Conservation (phyloP, 2,797 vertebrate genomes). For the Mus spretus region DNA sequence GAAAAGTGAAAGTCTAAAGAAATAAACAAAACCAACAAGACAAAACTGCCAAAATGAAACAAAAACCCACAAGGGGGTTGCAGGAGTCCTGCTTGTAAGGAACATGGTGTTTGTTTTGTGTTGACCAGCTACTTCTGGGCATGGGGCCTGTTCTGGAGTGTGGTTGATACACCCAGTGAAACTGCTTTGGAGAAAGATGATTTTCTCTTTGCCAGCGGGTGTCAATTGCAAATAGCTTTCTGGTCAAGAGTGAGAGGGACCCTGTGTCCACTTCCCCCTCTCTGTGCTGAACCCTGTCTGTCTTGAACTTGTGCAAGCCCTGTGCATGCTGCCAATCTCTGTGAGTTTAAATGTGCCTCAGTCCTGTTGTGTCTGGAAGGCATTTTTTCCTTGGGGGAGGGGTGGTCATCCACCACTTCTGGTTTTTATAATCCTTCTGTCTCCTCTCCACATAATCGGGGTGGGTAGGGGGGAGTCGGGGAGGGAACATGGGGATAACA, state of each 20-base stretch:
- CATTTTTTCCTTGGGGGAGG: not conserved
- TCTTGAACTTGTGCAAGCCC: not conserved
- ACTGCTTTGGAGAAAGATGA: not conserved
- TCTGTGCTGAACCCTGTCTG: too few relatives aligned
- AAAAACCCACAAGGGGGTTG: not conserved
- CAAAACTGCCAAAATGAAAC: not conserved
- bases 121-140: not conserved
- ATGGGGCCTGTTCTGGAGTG: too few relatives aligned
- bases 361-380: not conserved
- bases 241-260: not conserved
- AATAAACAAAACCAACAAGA: not conserved
- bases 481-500: not conserved
- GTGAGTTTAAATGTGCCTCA: not conserved
- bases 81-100: not conserved
- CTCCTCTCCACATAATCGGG: not conserved
- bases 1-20: not conserved
- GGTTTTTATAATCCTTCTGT: not conserved
- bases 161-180: too few relatives aligned
- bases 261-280: not conserved
- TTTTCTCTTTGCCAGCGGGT: not conserved
- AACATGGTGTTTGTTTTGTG: too few relatives aligned
- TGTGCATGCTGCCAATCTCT: not conserved
- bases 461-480: not conserved
- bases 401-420: not conserved
- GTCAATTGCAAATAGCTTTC: not conserved